Base-by-base conservation (phyloP, 2,797 vertebrate genomes). In the Gastrophryne carolinensis region DNA sequence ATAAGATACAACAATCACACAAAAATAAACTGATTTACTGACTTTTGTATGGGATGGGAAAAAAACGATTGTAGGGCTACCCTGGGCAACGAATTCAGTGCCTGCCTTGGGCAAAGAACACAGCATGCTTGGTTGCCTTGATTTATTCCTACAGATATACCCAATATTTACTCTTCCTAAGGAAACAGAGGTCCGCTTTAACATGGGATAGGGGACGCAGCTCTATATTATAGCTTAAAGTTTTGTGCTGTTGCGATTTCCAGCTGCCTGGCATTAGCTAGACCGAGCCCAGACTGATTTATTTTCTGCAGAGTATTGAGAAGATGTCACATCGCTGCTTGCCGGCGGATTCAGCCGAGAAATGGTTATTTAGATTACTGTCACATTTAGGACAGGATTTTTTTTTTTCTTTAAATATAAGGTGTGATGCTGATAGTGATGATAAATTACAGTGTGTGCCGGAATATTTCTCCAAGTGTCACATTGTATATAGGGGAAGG, bases 311-410 rank as follows among this genome's bases (percentile, higher is more conserved):
- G 35, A 17, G 34, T 68, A 68, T 68, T 50, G 50, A 68, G 65
- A 41, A 68, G 65, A 68, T 68, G 65, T 68, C 65, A 68, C 15
- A 32, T 15, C 24, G 50, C 50, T 21, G 50, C 29, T 27, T 29
- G 65, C 65, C 39, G 65, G 50, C 34, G 26, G 65, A 68, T 41
- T 54, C 50, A 54, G 65, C 10, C 26, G 65, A 56, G 65, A 56
- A 68, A 68, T 37, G 49, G 65, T 68, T 68, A 68, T 68, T 68
- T 68, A 68, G 65, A 68, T 68, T 68, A 68, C 65, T 68, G 65
- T 68, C 65, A 68, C 65, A 68, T 68, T 68, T 68, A 56, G 65
- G 65, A 68, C 65, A 56, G 65, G 65, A 68, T 68, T 54, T 68
- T 56, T 67, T 54, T 65, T n/a, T 54, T 29, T 61, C 47, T 68